phyloP scores from a whole-genome alignment of 2,113 vertebrate genomes.

The Seriola aureovittata region DNA sequence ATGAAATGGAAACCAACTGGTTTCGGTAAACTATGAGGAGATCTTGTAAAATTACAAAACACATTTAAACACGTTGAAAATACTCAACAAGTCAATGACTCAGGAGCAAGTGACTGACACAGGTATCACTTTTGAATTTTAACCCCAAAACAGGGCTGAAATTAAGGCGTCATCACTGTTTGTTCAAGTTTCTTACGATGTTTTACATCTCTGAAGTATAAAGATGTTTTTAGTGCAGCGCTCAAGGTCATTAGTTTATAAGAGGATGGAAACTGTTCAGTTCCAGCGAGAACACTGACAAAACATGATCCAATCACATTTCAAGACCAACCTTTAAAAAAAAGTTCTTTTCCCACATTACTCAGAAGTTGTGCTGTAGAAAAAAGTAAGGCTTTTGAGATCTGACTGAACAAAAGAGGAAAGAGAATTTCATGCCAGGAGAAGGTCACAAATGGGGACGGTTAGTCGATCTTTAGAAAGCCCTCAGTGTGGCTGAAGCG shows the following conservation, averaged over 20 bases:
- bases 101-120: conserved; percentile 12
- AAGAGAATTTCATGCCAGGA: conserved; percentile 14
- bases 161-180: conserved; percentile 41
- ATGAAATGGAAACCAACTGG: conserved; percentile 17
- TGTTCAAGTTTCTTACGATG: conserved; percentile 58
- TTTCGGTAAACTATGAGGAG: conserved; percentile 48
- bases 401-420: conserved; percentile 14
- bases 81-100: conserved; percentile 16
- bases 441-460: neutral
- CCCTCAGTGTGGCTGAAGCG: conserved; percentile 18
- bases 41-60: conserved; percentile 19
- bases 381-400: conserved; percentile 57
- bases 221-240: conserved; percentile 31
- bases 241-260: conserved; percentile 18
- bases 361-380: conserved; percentile 22
- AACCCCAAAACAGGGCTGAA: neutral
- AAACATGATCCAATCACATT: conserved; percentile 33
- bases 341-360: neutral
- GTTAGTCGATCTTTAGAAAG: conserved; percentile 22
- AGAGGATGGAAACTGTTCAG: conserved; percentile 10
- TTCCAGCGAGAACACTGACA: conserved; percentile 6
- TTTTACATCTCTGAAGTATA: conserved; percentile 5
- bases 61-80: conserved; percentile 21
- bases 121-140: neutral
- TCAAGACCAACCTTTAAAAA: conserved; percentile 18